phyloP scores from a whole-genome alignment of 2,113 vertebrate genomes.

The Catharus fuscescens region DNA sequence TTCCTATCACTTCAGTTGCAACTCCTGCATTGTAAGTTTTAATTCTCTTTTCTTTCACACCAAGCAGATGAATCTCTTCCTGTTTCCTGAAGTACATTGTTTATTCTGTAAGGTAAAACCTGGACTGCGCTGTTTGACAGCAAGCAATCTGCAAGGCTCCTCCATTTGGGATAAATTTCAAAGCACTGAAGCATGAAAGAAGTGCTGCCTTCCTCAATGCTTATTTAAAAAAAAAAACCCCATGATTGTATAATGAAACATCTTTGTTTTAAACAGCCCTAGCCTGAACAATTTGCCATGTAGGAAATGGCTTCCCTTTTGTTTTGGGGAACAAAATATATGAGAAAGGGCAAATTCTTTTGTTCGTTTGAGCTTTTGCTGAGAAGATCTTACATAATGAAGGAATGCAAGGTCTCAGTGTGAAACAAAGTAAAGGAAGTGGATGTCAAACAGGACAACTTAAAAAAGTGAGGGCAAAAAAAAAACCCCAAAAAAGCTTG shows the following conservation, averaged over 20 bases:
- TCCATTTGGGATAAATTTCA: background rate
- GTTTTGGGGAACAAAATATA: constrained; percentile 2
- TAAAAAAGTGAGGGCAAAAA: constrained; percentile 17
- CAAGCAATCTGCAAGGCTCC: background rate
- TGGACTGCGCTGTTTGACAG: background rate
- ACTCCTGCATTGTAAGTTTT: background rate
- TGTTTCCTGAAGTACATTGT: background rate
- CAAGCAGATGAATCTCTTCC: background rate
- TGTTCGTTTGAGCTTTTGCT: background rate
- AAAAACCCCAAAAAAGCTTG: background rate
- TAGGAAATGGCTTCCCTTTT: background rate
- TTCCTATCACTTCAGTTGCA: background rate
- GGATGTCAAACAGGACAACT: background rate
- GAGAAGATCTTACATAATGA: background rate
- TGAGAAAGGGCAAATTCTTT: constrained; percentile 14
- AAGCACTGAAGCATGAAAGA: background rate
- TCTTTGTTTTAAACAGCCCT: background rate
- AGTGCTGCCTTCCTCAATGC: background rate
- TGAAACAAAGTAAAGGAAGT: constrained; percentile 24
- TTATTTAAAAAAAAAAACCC: background rate
- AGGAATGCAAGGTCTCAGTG: background rate
- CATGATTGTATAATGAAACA: background rate
- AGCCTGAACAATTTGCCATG: background rate
- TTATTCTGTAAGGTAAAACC: background rate
- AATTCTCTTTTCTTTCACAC: background rate